Percentiles rank a stretch among this genome's conserved stretches.
Evolutionary conservation across 2,888 invertebrate species (phyloP).

Genomic region (Drosophila emarginata): DNA sequence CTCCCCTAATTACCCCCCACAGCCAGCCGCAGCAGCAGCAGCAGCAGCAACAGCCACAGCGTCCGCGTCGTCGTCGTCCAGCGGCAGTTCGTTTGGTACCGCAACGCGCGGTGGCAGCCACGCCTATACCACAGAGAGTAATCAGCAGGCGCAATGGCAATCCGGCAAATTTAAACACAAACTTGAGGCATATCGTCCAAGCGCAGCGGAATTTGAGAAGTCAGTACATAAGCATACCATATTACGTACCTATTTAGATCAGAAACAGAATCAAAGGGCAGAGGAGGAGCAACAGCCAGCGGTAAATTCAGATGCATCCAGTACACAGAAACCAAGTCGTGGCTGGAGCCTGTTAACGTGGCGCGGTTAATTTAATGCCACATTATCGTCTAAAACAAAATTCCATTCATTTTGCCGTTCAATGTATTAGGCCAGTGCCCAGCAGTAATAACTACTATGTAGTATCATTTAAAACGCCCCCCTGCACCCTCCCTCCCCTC

Average conservation of each 20-base stretch:
- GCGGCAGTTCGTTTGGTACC: slow-evolving; percentile 69
- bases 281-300: slow-evolving; percentile 57
- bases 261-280: slow-evolving; percentile 30
- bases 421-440: slow-evolving; percentile 70
- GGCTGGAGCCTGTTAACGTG: slow-evolving; percentile 80
- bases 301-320: slow-evolving; percentile 21
- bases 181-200: slow-evolving; percentile 76
- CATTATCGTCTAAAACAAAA: not conserved
- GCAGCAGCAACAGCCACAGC: slow-evolving; percentile 36
- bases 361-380: slow-evolving; percentile 67
- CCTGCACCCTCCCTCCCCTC: too few relatives aligned
- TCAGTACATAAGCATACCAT: slow-evolving; percentile 78
- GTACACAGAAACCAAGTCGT: slow-evolving; percentile 56
- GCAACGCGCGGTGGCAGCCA: slow-evolving; percentile 63
- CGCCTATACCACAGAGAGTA: slow-evolving; percentile 68
- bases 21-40: slow-evolving; percentile 73
- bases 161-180: slow-evolving; percentile 67
- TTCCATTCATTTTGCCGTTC: slow-evolving; percentile 57
- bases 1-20: slow-evolving; percentile 80
- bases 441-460: slow-evolving; percentile 79
- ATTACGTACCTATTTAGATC: slow-evolving; percentile 75
- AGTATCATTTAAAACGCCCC: slow-evolving; percentile 65
- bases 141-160: slow-evolving; percentile 46
- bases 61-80: slow-evolving; percentile 37
- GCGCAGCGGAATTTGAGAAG: slow-evolving; percentile 74